Base-by-base conservation (phyloP, 2,113 vertebrate genomes). In the Pterophyllum scalare region DNA sequence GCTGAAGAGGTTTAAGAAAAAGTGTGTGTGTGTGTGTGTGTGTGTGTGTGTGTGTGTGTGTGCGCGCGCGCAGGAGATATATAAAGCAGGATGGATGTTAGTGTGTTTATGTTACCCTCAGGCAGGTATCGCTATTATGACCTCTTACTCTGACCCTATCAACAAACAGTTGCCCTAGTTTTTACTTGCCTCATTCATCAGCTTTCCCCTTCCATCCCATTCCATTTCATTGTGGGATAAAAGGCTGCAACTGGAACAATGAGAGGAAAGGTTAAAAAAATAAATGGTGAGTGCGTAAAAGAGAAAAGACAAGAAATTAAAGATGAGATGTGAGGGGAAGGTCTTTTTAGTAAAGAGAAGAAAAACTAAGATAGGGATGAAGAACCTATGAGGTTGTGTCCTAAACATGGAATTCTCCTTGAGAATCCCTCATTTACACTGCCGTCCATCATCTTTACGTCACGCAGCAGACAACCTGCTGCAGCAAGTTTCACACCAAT, bases 401-500 rank as follows among this genome's bases (percentile, higher is more conserved):
- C 17, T 31, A 65, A 59, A 75, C 17, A 43, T 57, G 26, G 7
- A 49, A 52, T 72, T 72, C 52, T 72, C 17, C 43, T 52, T 72
- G 24, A 72, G 17, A 72, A 52, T 31, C 31, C 10, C n/a, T 12
- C 54, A 12, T 22, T 57, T 57, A 52, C 24, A 5, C 28, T 24
- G 6, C 19, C 14, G 22, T 64, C 35, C 13, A 22, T 38, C 28
- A 5, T 40, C 24, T 46, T 61, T 22, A 35, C 14, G 22, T 52
- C 12, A 52, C 31, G 46, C 13, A 35, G 17, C 24, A 59, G 31
- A 43, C 28, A 57, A 80, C 22, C 43, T 89, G 79, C 54, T 62
- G 9, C 54, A 64, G 62, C 60, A 79, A 31, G 70, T 88, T 75
- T 88, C 70, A 49, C 60, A 75, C 38, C 64, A 31, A 90, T 90